Base-by-base conservation (phyloP, 2,888 invertebrate genomes). In the Ommatoiulus sabulosus region DNA sequence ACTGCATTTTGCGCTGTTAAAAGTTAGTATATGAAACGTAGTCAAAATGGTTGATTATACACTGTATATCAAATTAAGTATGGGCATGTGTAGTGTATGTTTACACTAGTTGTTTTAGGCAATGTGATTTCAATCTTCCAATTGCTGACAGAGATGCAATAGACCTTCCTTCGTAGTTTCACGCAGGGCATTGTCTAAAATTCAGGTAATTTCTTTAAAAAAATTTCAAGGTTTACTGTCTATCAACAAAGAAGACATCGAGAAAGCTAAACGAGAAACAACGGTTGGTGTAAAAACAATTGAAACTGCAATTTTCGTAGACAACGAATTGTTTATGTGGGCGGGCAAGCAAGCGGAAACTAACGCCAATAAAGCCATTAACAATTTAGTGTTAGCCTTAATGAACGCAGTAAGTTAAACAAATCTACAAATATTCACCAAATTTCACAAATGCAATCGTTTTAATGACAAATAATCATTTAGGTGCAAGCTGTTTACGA, bases 301-400 rank as follows among this genome's bases (percentile, higher is more conserved):
- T 3, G 89, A 89, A 87, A 88, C 87, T 0, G 88, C 89, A n/a
- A 85, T 89, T 20, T 89, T 89, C 80, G 84, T 89, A 20, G 89
- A 89, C 48, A 85, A 84, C 52, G 84, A 43, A 43, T 44, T 89
- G 52, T 88, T 88, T 57, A 35, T 44, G 3, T 87, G 80, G 35
- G 43, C 87, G 1, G 63, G 57, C 20, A 85, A 88, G 84, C 87
- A 89, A 84, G 84, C 48, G 20, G 52, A 52, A 7, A 87, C 72
- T 15, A 86, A 88, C 84, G 5, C 87, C 0, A 48, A 12, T 12
- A 17, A 80, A n/a, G 86, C 88, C 6, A 52, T 87, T 17, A 43
- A 10, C 17, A 52, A 84, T 24, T 43, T 89, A 15, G 88, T 89
- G 12, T 84, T 89, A 17, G 87, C 89, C 6, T 44, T 88, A 20